Evolutionary conservation across 2,888 invertebrate genomes (phyloP).

Genomic region (Drosophila hamatofila): DNA sequence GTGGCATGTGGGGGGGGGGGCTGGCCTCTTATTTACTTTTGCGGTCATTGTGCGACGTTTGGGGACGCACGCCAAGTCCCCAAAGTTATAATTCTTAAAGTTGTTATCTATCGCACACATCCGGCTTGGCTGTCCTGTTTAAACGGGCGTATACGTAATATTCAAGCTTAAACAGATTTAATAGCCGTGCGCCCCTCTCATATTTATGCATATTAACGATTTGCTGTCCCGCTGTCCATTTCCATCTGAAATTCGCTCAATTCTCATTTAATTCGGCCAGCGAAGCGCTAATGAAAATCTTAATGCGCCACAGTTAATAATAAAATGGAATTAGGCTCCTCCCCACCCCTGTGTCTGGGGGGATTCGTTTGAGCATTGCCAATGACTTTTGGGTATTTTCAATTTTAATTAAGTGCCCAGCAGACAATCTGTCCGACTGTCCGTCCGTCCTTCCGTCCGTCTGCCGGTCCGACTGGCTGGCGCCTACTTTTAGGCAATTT

Average conservation of each 20-base stretch:
- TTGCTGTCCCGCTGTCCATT: slow-evolving; percentile 59
- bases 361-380: slow-evolving; percentile 26
- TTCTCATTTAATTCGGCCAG: slow-evolving; percentile 60
- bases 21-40: slow-evolving; percentile 80
- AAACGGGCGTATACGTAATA: slow-evolving; percentile 75
- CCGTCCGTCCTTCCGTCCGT: not conserved
- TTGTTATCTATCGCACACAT: slow-evolving; percentile 64
- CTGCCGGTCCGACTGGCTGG: not conserved
- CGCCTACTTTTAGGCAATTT: slow-evolving; percentile 54
- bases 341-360: not conserved
- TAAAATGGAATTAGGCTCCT: not conserved
- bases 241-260: slow-evolving; percentile 68
- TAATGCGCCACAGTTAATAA: slow-evolving; percentile 47
- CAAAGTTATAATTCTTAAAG: slow-evolving; percentile 80
- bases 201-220: slow-evolving; percentile 71
- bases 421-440: slow-evolving; percentile 10
- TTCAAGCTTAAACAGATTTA: slow-evolving; percentile 44
- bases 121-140: slow-evolving; percentile 25
- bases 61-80: slow-evolving; percentile 63
- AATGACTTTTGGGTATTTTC: slow-evolving; percentile 64
- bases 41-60: slow-evolving; percentile 72
- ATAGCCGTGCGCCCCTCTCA: slow-evolving; percentile 19
- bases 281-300: slow-evolving; percentile 66
- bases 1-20: slow-evolving; percentile 30
- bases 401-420: slow-evolving; percentile 68